Percentiles rank a stretch among this genome's conserved stretches.
phyloP scores from a whole-genome alignment of 2,797 vertebrate species.

The Toxotes lorentzi region DNA sequence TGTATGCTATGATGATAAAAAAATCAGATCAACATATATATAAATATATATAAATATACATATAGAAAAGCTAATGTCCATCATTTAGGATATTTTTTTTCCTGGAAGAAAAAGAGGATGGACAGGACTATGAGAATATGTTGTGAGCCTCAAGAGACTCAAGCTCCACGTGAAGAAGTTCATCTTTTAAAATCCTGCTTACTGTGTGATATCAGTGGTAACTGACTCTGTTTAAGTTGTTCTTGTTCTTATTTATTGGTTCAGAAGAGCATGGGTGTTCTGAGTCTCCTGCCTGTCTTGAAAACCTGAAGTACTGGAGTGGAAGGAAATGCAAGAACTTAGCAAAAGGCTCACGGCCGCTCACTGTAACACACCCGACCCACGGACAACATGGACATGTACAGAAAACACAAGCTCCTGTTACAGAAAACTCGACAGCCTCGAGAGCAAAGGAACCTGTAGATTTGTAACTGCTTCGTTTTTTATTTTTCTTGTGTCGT shows the following conservation, averaged over 20 bases:
- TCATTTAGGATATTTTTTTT: constrained; percentile 32
- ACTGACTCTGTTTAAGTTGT: constrained; percentile 67
- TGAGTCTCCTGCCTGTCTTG: constrained; percentile 62
- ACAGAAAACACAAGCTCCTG: constrained; percentile 41
- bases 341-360: constrained; percentile 13
- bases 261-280: constrained; percentile 55
- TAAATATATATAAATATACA: too few relatives aligned
- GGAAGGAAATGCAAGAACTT: constrained; percentile 40
- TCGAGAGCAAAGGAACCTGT: constrained; percentile 55
- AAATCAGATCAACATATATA: too few relatives aligned
- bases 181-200: constrained; percentile 58
- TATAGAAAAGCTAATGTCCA: background rate
- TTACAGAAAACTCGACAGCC: constrained; percentile 50
- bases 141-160: constrained; percentile 47
- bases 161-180: constrained; percentile 33
- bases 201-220: constrained; percentile 49
- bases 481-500: constrained; percentile 53
- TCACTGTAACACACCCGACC: constrained; percentile 45
- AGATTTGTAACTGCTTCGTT: constrained; percentile 43
- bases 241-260: constrained; percentile 84
- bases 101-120: constrained; percentile 45
- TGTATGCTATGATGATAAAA: constrained; percentile 13
- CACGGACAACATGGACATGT: constrained; percentile 32
- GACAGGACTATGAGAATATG: constrained; percentile 26
- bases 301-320: constrained; percentile 69